These are phyloP conservation scores for Orthosia gothica DNA, from an alignment of 2,888 invertebrate genomes.

Conservation along the genomic window DNA sequence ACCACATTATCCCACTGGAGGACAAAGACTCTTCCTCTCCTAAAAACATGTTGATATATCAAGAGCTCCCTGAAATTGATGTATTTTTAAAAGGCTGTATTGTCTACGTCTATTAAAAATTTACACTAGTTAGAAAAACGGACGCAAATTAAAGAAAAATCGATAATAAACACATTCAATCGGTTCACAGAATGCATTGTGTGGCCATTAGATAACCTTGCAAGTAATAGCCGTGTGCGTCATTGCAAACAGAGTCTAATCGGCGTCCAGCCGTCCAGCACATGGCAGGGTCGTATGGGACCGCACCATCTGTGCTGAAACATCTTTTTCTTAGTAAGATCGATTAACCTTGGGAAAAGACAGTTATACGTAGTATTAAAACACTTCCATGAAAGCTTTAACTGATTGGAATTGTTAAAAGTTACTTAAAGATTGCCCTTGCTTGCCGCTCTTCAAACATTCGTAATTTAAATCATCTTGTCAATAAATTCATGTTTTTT, in stretches of 20 bases:
- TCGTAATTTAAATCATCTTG: background rate
- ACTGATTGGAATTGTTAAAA: background rate
- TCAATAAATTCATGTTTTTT: background rate
- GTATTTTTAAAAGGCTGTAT: too few relatives aligned
- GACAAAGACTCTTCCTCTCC: too few relatives aligned
- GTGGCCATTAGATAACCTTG: slow-evolving; percentile 28
- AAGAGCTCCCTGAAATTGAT: background rate
- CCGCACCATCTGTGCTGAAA: slow-evolving; percentile 48
- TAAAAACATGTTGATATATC: too few relatives aligned
- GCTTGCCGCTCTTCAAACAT: too few relatives aligned
- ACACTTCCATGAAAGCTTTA: background rate
- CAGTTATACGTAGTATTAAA: background rate
- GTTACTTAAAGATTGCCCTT: background rate
- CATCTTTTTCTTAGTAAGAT: slow-evolving; percentile 38
- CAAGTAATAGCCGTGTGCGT: slow-evolving; percentile 34
- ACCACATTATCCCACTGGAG: too few relatives aligned
- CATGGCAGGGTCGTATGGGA: slow-evolving; percentile 56
- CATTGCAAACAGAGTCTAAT: slow-evolving; percentile 31
- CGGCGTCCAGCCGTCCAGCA: slow-evolving; percentile 44
- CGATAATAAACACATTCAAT: slow-evolving; percentile 14
- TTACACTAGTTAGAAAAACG: slow-evolving; percentile 5
- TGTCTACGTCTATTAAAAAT: background rate
- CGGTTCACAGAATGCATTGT: slow-evolving; percentile 37
- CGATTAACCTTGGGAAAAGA: slow-evolving; percentile 35
- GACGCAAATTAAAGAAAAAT: slow-evolving; percentile 15